Evolutionary conservation across 2,888 invertebrate genomes (phyloP).

Genomic region (Amphiduros pacificus): DNA sequence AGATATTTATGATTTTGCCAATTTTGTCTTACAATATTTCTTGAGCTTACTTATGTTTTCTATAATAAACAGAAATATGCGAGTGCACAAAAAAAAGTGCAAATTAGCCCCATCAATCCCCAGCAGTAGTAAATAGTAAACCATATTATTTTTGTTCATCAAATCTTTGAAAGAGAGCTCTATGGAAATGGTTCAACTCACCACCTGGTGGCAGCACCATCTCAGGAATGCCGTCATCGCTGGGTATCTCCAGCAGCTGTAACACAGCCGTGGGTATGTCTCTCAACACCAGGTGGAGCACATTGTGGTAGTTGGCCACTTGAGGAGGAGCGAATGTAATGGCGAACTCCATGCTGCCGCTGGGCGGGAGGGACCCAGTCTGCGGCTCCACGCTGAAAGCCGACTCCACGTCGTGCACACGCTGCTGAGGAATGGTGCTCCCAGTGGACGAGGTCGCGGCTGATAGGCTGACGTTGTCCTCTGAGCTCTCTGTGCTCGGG

Average conservation of each 20-base stretch:
- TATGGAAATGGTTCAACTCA: too few species aligned
- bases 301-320: constrained; percentile 51
- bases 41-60: too few species aligned
- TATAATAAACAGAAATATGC: too few species aligned
- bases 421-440: constrained; percentile 26
- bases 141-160: neutral
- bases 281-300: constrained; percentile 51
- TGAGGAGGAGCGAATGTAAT: constrained; percentile 57
- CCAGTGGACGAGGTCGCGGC: constrained; percentile 2
- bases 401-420: constrained; percentile 49
- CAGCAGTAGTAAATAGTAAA: too few species aligned
- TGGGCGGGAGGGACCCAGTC: constrained; percentile 41
- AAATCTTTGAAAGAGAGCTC: too few species aligned
- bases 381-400: constrained; percentile 55
- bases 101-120: too few species aligned
- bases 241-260: neutral
- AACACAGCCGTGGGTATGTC: constrained; percentile 42
- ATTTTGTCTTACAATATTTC: too few species aligned
- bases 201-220: neutral
- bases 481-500: constrained; percentile 17
- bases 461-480: neutral
- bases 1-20: too few species aligned
- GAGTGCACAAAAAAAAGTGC: too few species aligned
- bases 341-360: constrained; percentile 41
- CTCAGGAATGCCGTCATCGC: constrained; percentile 4